A percentile compares a stretch with the other conserved stretches of the same genome.
These are phyloP conservation scores for Ptychoptera contaminata DNA, from an alignment of 2,888 invertebrate genomes.

Conservation along the genomic window DNA sequence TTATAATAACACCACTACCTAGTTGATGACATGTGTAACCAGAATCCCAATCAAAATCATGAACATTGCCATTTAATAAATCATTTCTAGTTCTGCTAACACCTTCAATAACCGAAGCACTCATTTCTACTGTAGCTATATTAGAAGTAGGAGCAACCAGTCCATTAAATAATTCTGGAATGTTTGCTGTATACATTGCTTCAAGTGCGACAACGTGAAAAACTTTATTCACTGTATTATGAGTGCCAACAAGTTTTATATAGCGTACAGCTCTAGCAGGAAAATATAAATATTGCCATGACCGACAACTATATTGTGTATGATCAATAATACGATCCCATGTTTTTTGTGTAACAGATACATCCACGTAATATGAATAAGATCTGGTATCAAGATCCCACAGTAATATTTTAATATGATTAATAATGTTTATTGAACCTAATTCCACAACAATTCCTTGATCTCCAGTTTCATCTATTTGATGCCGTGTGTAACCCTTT, in stretches of 20 bases:
- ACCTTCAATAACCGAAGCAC: constrained; percentile 92
- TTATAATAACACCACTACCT: constrained; percentile 84
- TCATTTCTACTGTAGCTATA: constrained; percentile 78
- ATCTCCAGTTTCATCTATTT: constrained; percentile 60
- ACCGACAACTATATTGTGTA: constrained; percentile 80
- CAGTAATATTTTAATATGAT: constrained; percentile 79
- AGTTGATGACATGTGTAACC: constrained; percentile 97
- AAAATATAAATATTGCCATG: constrained; percentile 94
- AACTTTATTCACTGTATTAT: constrained; percentile 89
- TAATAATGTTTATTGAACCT: constrained; percentile 73
- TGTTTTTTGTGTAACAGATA: constrained; percentile 87
- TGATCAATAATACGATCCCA: constrained; percentile 92
- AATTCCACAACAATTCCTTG: constrained; percentile 77
- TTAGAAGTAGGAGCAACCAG: constrained; percentile 71
- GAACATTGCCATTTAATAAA: constrained; percentile 85
- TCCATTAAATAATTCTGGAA: constrained; percentile 60
- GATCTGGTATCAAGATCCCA: constrained; percentile 87
- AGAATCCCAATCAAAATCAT: constrained; percentile 96
- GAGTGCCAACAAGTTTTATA: constrained; percentile 72
- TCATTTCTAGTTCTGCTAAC: constrained; percentile 88
- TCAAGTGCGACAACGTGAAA: constrained; percentile 91
- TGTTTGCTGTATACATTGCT: constrained; percentile 65
- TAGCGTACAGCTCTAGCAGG: constrained; percentile 73
- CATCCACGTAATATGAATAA: constrained; percentile 41
- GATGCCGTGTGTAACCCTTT: constrained; percentile 77